phyloP scores from a whole-genome alignment of 2,797 vertebrate species.

The Eulemur mongoz region DNA sequence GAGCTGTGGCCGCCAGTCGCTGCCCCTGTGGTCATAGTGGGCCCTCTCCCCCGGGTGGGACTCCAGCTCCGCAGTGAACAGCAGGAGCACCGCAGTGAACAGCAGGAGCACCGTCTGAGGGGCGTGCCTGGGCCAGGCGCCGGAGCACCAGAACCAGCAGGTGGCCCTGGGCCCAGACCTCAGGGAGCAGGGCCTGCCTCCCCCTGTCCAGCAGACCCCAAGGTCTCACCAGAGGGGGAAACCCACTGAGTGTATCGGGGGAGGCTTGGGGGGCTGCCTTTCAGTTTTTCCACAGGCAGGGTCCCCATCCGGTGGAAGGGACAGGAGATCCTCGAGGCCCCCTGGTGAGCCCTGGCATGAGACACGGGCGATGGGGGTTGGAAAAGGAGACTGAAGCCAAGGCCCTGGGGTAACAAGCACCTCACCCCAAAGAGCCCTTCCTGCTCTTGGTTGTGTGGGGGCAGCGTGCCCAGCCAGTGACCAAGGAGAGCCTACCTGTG shows the following conservation, averaged over 20 bases:
- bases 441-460: background rate
- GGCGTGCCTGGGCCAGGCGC: background rate
- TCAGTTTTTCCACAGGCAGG: background rate
- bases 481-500: background rate
- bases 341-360: background rate
- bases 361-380: rapidly evolving
- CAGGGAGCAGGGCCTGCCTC: background rate
- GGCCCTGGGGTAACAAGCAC: background rate
- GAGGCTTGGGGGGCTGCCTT: background rate
- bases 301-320: background rate
- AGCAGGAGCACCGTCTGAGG: background rate
- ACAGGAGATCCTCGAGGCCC: background rate
- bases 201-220: background rate
- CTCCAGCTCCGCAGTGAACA: background rate
- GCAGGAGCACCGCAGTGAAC: background rate
- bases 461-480: no score
- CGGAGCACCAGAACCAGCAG: background rate
- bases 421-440: background rate
- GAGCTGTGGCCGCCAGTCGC: background rate
- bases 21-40: background rate
- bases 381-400: background rate
- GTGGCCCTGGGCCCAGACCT: background rate
- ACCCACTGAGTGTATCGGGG: background rate
- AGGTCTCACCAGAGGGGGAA: background rate
- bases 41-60: background rate